Percentiles rank a stretch among this genome's conserved stretches.
Evolutionary conservation across 2,888 invertebrate species (phyloP).

Genomic region (Chymomyza caudatula): DNA sequence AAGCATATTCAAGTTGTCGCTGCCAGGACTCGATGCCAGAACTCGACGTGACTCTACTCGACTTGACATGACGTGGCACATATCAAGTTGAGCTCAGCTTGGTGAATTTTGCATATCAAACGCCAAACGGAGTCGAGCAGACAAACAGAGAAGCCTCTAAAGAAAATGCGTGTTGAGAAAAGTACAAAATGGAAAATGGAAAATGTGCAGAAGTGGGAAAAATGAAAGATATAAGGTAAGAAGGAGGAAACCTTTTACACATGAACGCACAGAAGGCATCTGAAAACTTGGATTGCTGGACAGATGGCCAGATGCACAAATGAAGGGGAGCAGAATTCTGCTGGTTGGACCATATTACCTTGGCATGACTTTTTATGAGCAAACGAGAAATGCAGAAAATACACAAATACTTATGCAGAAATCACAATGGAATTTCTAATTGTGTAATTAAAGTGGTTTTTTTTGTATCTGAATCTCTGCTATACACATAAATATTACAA

Average conservation of each 20-base stretch:
- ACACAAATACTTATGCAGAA: too few relatives aligned
- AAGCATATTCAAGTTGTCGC: background rate
- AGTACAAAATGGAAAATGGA: background rate
- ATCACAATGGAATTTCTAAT: slow-evolving; percentile 50
- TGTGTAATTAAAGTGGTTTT: slow-evolving; percentile 62
- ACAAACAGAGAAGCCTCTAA: background rate
- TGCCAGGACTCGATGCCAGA: slow-evolving; percentile 3
- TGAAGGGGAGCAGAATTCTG: background rate
- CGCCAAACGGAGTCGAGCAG: slow-evolving; percentile 7
- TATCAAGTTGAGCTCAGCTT: slow-evolving; percentile 60
- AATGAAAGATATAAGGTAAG: background rate
- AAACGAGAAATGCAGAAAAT: slow-evolving; percentile 1
- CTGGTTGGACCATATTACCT: too few relatives aligned
- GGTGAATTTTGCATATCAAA: slow-evolving; percentile 48
- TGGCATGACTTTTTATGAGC: slow-evolving; percentile 4
- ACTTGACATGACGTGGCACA: slow-evolving; percentile 54
- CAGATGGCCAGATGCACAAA: background rate
- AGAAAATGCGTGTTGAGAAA: background rate
- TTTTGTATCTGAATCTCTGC: background rate
- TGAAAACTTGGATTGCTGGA: background rate
- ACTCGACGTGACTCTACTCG: background rate
- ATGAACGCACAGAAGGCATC: background rate
- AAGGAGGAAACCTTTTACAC: slow-evolving; percentile 30
- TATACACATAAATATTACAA: background rate
- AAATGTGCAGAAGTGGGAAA: background rate